Base-by-base conservation (phyloP, 2,113 vertebrate genomes). In the Oreamnos americanus region DNA sequence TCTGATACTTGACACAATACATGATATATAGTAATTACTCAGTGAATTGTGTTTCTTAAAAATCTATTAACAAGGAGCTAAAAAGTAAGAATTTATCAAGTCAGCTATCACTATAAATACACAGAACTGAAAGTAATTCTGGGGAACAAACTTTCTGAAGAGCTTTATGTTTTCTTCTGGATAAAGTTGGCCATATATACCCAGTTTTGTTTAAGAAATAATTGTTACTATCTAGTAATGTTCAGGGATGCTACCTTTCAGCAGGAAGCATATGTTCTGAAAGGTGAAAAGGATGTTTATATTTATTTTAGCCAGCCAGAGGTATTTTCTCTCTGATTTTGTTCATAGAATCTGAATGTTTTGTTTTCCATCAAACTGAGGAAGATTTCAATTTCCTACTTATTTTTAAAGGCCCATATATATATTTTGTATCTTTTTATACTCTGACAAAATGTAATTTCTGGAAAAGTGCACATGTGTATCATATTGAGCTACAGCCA, bases 381-480 rank as follows among this genome's bases (percentile, higher is more conserved):
- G 36, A 19, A 97, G 15, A 74, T 74, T 91, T 81, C 43, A 94
- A 90, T 16, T 82, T 71, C 76, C 33, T 45, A 43, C 88, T 96
- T 91, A 71, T 92, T 96, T 97, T 90, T 92, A 93, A 86, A 53
- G 9, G 28, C 11, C 17, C 36, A 4, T 47, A 14, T 39, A 89
- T 1, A 16, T n/a, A 81, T 88, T 51, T 82, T 79, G 28, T 88
- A 25, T 97, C 47, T 25, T 64, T 87, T 92, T 88, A 79, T 89
- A 45, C 11, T 25, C 51, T 28, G 64, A 87, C 10, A 57, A 91
- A 92, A 91, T 90, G 30, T 84, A 90, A 62, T 62, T 96, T 96
- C 85, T 94, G 0, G 10, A 74, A 87, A 91, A 90, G 82, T 57
- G 39, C 87, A 93, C 71, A 93, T 96, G 78, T 98, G 86, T 64